These are phyloP conservation scores for Percopsis transmontana DNA, from an alignment of 2,113 vertebrate genomes.

Conservation along the genomic window DNA sequence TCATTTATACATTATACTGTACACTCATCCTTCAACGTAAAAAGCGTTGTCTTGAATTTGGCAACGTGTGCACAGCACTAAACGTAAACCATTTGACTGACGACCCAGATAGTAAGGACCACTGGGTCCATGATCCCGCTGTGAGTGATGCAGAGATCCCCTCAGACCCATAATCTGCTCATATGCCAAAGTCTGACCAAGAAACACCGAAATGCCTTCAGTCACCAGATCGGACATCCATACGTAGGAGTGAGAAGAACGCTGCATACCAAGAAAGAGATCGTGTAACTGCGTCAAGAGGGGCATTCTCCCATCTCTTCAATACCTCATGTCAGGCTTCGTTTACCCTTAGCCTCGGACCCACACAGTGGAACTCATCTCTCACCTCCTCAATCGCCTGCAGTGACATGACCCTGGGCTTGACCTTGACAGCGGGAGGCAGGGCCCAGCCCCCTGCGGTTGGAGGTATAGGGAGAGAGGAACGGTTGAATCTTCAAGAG, in stretches of 20 bases:
- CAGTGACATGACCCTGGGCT: constrained; percentile 80
- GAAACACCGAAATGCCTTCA: constrained; percentile 73
- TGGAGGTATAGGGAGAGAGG: constrained; percentile 64
- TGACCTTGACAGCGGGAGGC: constrained; percentile 70
- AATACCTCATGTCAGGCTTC: constrained; percentile 13
- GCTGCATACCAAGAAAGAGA: no score
- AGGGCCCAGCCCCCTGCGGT: constrained; percentile 65
- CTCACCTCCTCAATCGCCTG: constrained; percentile 61
- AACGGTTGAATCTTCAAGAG: constrained; percentile 84
- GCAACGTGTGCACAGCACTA: background rate
- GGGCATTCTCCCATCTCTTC: background rate
- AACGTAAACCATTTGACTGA: constrained; percentile 64
- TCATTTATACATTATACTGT: background rate
- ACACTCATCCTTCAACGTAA: background rate
- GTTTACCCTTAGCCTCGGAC: constrained; percentile 28
- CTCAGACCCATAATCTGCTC: constrained; percentile 58
- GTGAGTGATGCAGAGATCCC: constrained; percentile 56
- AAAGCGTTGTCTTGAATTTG: background rate
- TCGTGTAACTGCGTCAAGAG: no score
- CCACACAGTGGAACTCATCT: constrained; percentile 42
- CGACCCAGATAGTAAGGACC: constrained; percentile 67
- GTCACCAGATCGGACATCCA: constrained; percentile 35
- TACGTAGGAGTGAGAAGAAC: constrained; percentile 24
- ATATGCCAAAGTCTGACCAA: background rate
- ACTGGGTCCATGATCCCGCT: constrained; percentile 65